Conservation (phyloP, 2,113 vertebrate species). For the Apaloderma vittatum region DNA sequence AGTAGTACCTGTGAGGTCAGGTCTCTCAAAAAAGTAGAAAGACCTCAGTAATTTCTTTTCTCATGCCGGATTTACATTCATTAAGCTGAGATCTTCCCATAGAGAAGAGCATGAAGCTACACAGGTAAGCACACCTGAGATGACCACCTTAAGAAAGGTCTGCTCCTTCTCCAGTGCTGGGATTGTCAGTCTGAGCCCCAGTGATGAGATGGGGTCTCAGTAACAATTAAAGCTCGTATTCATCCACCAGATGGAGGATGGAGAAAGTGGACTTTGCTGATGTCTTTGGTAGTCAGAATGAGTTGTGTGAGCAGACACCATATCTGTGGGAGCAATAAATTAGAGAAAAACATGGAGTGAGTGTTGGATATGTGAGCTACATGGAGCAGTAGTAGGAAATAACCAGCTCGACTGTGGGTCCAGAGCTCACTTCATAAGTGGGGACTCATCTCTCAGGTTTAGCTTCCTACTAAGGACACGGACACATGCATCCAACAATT, state of each 20-base stretch:
- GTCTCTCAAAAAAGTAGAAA: neutral
- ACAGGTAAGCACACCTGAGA: neutral
- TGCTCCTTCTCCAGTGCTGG: neutral
- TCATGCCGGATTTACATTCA: neutral
- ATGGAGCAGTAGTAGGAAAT: neutral
- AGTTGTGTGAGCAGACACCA: neutral
- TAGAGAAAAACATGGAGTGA: neutral
- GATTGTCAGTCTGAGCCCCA: neutral
- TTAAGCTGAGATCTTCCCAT: neutral
- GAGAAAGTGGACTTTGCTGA: neutral
- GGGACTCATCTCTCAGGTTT: neutral
- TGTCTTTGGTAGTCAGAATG: neutral
- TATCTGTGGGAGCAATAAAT: neutral
- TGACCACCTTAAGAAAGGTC: neutral
- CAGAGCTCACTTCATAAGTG: neutral
- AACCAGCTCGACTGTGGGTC: rapidly evolving
- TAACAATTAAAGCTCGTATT: neutral
- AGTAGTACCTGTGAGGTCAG: neutral
- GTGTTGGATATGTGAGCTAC: neutral
- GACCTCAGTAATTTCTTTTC: neutral
- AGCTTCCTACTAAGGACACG: neutral
- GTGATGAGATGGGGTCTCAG: rapidly evolving
- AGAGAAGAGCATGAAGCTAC: neutral
- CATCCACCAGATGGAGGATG: rapidly evolving
- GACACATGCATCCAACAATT: neutral